phyloP scores from a whole-genome alignment of 2,113 vertebrate species.

The Apteryx mantelli region DNA sequence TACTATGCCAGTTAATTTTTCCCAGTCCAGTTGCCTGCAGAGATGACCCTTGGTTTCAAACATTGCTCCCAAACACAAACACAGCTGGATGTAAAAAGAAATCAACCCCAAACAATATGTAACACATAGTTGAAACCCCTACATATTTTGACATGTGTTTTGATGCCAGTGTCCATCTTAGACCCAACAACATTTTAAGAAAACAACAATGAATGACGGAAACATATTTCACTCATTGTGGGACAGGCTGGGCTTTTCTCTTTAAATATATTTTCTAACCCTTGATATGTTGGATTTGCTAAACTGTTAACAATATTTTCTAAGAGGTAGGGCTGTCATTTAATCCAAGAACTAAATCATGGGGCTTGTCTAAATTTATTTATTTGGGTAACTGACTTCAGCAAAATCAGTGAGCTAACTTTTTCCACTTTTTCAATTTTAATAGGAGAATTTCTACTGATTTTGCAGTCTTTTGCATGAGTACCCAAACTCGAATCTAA shows the following conservation, averaged over 20 bases:
- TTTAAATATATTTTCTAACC: slow-evolving; percentile 14
- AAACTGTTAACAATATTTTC: slow-evolving; percentile 39
- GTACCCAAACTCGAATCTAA: neutral
- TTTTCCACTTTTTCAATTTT: neutral
- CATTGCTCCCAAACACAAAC: slow-evolving; percentile 34
- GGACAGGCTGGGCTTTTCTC: neutral
- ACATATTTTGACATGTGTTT: slow-evolving; percentile 45
- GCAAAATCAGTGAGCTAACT: neutral
- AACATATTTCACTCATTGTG: slow-evolving; percentile 47
- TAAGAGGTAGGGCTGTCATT: neutral
- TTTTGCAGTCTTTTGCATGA: neutral
- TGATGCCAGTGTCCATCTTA: slow-evolving; percentile 51
- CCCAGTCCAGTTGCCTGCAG: slow-evolving; percentile 39
- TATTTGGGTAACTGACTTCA: neutral
- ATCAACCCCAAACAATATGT: slow-evolving; percentile 43
- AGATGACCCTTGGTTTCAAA: slow-evolving; percentile 58
- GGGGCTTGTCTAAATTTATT: neutral
- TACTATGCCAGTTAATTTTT: slow-evolving; percentile 51
- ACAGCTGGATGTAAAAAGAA: slow-evolving; percentile 58
- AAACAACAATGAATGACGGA: slow-evolving; percentile 36
- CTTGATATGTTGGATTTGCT: neutral
- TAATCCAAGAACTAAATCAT: slow-evolving; percentile 30
- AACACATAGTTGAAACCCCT: slow-evolving; percentile 34
- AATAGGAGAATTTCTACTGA: neutral
- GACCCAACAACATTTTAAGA: slow-evolving; percentile 31